These are phyloP conservation scores for Spermophilus dauricus DNA, from an alignment of 2,113 vertebrate species.

Conservation along the genomic window DNA sequence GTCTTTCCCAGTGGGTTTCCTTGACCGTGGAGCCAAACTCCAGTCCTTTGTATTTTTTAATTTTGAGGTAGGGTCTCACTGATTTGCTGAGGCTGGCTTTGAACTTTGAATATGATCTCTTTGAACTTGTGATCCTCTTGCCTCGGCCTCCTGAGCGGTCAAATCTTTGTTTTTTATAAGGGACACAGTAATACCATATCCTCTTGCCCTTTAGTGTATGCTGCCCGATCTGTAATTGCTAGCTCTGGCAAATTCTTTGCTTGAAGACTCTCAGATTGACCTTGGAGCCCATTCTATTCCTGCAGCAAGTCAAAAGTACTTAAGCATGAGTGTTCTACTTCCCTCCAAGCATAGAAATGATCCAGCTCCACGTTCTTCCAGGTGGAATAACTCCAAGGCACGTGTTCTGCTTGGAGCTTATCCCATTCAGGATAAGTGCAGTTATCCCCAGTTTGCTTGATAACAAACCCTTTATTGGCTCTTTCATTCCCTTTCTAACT, in stretches of 20 bases:
- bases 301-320: neutral
- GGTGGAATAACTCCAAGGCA: neutral
- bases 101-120: too few relatives aligned
- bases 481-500: neutral
- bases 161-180: too few relatives aligned
- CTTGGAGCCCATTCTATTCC: neutral
- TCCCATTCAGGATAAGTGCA: neutral
- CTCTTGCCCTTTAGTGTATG: neutral
- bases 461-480: neutral
- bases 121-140: too few relatives aligned
- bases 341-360: neutral
- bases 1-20: too few relatives aligned
- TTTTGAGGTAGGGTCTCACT: too few relatives aligned
- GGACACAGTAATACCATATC: too few relatives aligned
- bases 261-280: neutral
- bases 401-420: neutral
- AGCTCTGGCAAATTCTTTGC: neutral
- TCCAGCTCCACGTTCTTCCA: neutral
- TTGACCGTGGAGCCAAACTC: too few relatives aligned
- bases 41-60: too few relatives aligned
- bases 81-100: too few relatives aligned
- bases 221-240: neutral
- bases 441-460: neutral
- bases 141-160: too few relatives aligned
- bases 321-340: accelerated